Evolutionary conservation across 2,888 invertebrate species (phyloP), one percentile per base, ranked within the genome.

Genomic region (Nomada ferruginata): DNA sequence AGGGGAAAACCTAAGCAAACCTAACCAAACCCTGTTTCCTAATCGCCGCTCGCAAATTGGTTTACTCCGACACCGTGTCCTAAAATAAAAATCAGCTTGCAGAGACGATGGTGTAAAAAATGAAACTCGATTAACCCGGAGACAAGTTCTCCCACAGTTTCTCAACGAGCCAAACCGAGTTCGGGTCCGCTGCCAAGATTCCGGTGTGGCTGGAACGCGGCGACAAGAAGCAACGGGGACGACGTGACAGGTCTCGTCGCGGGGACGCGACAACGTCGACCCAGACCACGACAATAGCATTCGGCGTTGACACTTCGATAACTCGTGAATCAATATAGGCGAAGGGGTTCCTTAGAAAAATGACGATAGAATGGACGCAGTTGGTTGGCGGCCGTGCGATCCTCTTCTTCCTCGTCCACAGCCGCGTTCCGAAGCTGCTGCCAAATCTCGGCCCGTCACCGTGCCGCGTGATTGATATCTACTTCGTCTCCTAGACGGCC

Each of bases 361-460:
- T 90, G 90, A 91, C 90, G 91, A 92, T 90, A 86, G 89, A 88
- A 90, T 85, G 87, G 84, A 85, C 87, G 89, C 87, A 85, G 90
- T 89, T 90, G 90, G 87, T 89, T 82, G 89, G 86, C 85, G 85
- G 81, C 76, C 77, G 80, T 70, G 69, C 65, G 55, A 71, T 65
- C 84, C 79, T 75, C 85, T 84, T 84, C 82, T 87, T 61, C 60
- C 10, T 47, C 77, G 70, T 23, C 13, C 57, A 13, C 26, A 20
- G 36, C 13, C 86, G 87, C 85, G 83, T 85, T 87, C 86, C 87
- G 88, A 89, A 89, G 90, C 90, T 87, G 88, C 91, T 90, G 90
- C 90, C 90, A 91, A 92, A 92, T 92, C 91, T 91, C 90, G 50
- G 84, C 86, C 89, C 91, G 91, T 91, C 92, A 89, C 88, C 89